Evolutionary conservation across 2,888 invertebrate genomes (phyloP), one percentile per base, ranked within the genome.

Genomic region (Euplexia lucipara): DNA sequence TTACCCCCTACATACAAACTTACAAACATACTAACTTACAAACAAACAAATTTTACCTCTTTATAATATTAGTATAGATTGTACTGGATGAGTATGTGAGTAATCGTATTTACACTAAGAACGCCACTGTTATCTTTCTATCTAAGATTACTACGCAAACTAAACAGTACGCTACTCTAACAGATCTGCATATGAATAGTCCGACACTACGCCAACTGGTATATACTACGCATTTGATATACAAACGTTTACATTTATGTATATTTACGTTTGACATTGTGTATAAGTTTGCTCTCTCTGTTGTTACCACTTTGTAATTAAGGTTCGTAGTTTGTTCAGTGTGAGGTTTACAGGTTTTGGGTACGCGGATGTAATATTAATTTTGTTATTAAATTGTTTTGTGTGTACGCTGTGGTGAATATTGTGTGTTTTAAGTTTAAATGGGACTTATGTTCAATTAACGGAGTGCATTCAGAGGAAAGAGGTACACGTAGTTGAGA

Each of bases 211-310:
- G 34, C 35, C 16, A 44, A 30, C 22, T n/a, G 18, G 16, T 32
- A 44, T 42, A 42, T 37, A 34, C 60, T 70, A 70, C 58, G 51
- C 47, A 54, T 51, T 57, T 64, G 58, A 71, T 64, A 70, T 58
- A 59, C 64, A 76, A 76, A 52, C 56, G 47, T 53, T 47, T 49
- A 59, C 42, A 44, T 56, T 70, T 44, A 70, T 26, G 26, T 44
- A 70, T 70, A 56, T 73, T 76, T 76, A 76, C 60, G 53, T 70
- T 78, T 56, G n/a, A 60, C 71, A 68, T 68, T 54, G 42, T 64
- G 61, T 54, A 49, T 37, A 63, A 63, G 57, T 70, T 71, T 45
- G 57, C 41, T n/a, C 14, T 26, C 34, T 53, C 26, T 39, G 41
- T 54, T 67, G 35, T 68, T 56, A 61, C 51, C 51, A 42, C 56